phyloP scores from a whole-genome alignment of 2,113 vertebrate genomes.

The Pluvialis apricaria region DNA sequence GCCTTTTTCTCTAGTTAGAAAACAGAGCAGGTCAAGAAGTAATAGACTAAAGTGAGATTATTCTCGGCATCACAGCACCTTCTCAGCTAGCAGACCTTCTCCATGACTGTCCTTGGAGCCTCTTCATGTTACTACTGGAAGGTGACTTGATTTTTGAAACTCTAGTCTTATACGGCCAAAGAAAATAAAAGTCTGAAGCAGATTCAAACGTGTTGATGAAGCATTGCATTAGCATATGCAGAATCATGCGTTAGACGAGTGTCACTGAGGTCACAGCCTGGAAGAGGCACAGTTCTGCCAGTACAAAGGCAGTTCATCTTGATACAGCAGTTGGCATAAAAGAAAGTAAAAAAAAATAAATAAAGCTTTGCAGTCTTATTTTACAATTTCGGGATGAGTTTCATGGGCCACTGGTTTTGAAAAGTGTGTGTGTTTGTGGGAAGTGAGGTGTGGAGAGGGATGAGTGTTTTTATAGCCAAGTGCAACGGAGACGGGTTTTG shows the following conservation, averaged over 20 bases:
- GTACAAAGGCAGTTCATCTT: not conserved
- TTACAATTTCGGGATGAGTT: conserved; percentile 4
- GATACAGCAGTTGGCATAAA: not conserved
- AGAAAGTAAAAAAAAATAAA: not conserved
- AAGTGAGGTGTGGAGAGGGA: not conserved
- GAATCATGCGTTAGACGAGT: not conserved
- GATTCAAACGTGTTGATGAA: not conserved
- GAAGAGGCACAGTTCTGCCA: not conserved
- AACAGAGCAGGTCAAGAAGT: not conserved
- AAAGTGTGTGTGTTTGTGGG: not conserved
- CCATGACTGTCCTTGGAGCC: not conserved
- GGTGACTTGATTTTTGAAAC: not conserved
- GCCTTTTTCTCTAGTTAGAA: not conserved
- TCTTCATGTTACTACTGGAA: not conserved
- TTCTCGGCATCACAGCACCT: not conserved
- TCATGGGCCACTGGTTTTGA: not conserved
- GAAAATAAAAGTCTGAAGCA: not conserved
- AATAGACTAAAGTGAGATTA: not conserved
- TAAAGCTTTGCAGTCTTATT: not conserved
- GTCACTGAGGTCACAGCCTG: not conserved
- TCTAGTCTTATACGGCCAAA: not conserved
- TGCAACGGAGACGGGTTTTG: not conserved
- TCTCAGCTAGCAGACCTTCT: not conserved
- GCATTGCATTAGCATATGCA: not conserved
- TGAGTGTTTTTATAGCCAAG: not conserved